Evolutionary conservation across 2,888 invertebrate genomes (phyloP).

Genomic region (Chloroclystis v-ata): DNA sequence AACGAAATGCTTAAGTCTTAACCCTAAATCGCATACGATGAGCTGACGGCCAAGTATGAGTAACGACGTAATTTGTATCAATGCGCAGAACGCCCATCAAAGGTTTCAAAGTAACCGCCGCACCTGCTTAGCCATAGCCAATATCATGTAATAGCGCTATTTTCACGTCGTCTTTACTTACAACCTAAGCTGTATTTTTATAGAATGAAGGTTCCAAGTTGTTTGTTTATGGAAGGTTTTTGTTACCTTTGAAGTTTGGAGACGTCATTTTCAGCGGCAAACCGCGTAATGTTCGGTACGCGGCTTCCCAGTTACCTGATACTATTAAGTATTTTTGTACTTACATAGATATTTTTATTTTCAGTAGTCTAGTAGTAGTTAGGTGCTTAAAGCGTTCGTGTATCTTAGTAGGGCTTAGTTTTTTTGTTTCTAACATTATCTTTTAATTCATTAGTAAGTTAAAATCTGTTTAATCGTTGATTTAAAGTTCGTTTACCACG

Average conservation of each 20-base stretch:
- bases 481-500: too few relatives aligned
- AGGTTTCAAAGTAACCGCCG: slow-evolving; percentile 61
- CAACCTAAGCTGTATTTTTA: slow-evolving; percentile 22
- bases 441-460: too few relatives aligned
- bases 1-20: not conserved
- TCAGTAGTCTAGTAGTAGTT: slow-evolving; percentile 6
- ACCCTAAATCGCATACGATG: slow-evolving; percentile 16
- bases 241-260: slow-evolving; percentile 32
- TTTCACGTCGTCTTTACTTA: slow-evolving; percentile 19
- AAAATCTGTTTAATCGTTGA: too few relatives aligned
- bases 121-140: slow-evolving; percentile 63
- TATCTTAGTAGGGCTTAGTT: too few relatives aligned
- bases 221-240: slow-evolving; percentile 4
- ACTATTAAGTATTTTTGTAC: slow-evolving; percentile 24
- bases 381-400: not conserved
- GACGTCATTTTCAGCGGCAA: slow-evolving; percentile 54
- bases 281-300: slow-evolving; percentile 62
- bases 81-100: slow-evolving; percentile 53
- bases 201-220: slow-evolving; percentile 27
- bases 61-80: slow-evolving; percentile 68
- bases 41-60: slow-evolving; percentile 34
- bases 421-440: too few relatives aligned
- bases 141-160: slow-evolving; percentile 54
- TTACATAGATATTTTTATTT: slow-evolving; percentile 26
- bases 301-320: slow-evolving; percentile 36